phyloP scores from a whole-genome alignment of 2,888 invertebrate genomes.

The Strigamia maritima region DNA sequence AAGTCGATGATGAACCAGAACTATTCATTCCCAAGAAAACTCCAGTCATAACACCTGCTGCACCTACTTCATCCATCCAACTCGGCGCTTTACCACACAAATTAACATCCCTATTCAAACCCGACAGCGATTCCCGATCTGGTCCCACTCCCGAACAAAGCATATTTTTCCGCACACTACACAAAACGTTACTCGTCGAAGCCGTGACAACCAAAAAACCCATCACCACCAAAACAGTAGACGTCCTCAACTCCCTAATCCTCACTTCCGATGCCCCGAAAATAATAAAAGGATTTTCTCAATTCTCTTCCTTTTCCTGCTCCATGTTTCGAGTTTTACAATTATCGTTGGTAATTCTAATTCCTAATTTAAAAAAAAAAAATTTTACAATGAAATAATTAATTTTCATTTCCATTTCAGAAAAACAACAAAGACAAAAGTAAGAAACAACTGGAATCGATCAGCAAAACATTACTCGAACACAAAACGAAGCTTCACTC shows the following conservation, averaged over 20 bases:
- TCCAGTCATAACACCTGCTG: neutral
- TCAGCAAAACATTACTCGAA: neutral
- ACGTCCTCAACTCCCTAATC: neutral
- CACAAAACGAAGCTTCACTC: neutral
- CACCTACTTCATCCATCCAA: neutral
- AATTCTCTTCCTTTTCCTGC: conserved; percentile 43
- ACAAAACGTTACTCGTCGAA: neutral
- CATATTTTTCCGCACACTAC: neutral
- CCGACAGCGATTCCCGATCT: neutral
- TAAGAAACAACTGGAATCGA: neutral
- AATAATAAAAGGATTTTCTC: conserved; percentile 35
- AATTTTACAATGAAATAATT: neutral
- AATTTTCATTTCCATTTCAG: neutral
- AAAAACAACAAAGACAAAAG: neutral
- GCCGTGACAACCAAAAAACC: neutral
- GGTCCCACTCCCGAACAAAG: neutral
- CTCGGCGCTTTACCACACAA: neutral
- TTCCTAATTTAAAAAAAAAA: too few species aligned
- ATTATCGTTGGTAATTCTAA: conserved; percentile 41
- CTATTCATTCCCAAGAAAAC: conserved; percentile 5
- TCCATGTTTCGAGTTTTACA: conserved; percentile 43
- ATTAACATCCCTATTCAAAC: neutral
- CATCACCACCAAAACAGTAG: neutral
- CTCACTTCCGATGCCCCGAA: neutral
- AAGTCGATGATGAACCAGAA: conserved; percentile 9